Evolutionary conservation across 1,140 invertebrate species (phyloP).

Genomic region (Linepithema humile): DNA sequence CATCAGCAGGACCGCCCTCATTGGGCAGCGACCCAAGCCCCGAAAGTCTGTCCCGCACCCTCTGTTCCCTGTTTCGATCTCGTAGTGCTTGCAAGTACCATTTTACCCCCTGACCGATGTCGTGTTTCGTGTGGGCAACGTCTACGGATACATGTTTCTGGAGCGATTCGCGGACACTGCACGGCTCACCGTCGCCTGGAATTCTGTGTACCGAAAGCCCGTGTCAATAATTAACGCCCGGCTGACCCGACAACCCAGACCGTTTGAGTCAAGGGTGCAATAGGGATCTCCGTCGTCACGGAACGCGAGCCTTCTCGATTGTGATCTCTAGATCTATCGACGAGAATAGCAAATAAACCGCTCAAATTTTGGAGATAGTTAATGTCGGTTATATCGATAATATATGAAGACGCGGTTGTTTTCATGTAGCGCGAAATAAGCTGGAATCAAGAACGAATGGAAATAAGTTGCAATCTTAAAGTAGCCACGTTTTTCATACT

Average conservation of each 20-base stretch:
- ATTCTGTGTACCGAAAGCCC: conserved; percentile 52
- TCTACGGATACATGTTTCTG: conserved; percentile 51
- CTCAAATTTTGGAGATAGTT: background rate
- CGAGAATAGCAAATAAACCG: background rate
- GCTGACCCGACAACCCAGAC: conserved; percentile 60
- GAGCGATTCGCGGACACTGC: conserved; percentile 15
- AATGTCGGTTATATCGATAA: background rate
- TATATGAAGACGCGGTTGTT: background rate
- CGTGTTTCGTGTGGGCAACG: conserved; percentile 60
- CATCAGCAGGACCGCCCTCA: conserved; percentile 57
- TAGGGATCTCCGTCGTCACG: background rate
- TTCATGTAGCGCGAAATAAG: background rate
- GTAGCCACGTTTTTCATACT: background rate
- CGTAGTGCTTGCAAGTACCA: background rate
- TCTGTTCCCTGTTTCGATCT: background rate
- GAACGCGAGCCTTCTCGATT: background rate
- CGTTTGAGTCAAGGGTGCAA: background rate
- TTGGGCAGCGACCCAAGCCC: conserved; percentile 74
- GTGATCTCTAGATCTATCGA: background rate
- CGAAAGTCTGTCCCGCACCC: conserved; percentile 17
- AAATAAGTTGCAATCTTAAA: conserved; percentile 18
- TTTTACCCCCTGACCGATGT: conserved; percentile 8
- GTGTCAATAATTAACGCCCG: conserved; percentile 78
- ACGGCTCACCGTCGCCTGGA: conserved; percentile 9
- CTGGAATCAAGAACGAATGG: background rate